Base-by-base conservation (phyloP, 2,888 invertebrate genomes). In the Amblyjoppa proteus region DNA sequence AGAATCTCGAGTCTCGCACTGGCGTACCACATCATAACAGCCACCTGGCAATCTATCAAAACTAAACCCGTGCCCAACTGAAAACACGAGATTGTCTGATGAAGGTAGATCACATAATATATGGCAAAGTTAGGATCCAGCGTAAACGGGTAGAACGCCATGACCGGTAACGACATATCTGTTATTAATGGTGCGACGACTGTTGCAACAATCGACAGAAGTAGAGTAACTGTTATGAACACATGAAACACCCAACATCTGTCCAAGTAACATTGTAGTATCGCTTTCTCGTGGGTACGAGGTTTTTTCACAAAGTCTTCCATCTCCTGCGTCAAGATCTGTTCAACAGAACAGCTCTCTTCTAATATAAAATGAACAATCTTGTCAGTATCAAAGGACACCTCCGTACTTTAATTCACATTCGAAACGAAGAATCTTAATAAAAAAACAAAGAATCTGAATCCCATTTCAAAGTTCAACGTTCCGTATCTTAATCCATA, bases 11-110 rank as follows among this genome's bases (percentile, higher is more conserved):
- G 87, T 82, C 87, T 89, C 0, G 88, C 87, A 25, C 87, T 77
- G 0, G 80, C 58, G 49, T 87, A 91, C 91, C 90, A 91, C 31
- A 91, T n/a, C 5, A 88, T 58, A 0, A 89, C 9, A 16, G 88
- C 88, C 11, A 88, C 70, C 16, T 88, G 88, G 77, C 88, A 86
- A 79, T 91, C 90, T 1, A 87, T 51, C 2, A 85, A 73, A 28
- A 88, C 68, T 34, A 34, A 34, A 20, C 82, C 86, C 9, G 88
- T 69, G n/a, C 76, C n/a, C 56, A 34, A 77, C 34, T 79, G 75
- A 31, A 87, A 53, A 4, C 66, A 69, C 28, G 68, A 73, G 9
- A 87, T 34, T 3, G 49, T 31, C 56, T 87, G 87, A 31, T 87
- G 84, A 0, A 78, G 1, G 28, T 85, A 87, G 3, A 34, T 16